Evolutionary conservation across 30 jellyfish, hydroid and myxozoan species (phyloP).

Genomic region (Pelagia noctiluca): DNA sequence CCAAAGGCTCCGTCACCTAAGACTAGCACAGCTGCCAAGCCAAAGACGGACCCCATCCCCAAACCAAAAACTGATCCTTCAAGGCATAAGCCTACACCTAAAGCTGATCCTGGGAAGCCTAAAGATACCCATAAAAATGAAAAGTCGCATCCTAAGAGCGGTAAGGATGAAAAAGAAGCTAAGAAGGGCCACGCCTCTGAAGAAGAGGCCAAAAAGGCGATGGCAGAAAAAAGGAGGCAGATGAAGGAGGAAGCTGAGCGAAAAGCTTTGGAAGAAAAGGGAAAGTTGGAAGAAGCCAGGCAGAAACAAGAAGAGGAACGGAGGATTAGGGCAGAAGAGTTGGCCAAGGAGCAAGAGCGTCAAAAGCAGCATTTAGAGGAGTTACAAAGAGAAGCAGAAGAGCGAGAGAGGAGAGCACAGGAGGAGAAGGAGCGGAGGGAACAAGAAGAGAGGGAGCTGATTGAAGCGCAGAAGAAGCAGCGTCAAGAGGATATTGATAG

Average conservation of each 20-base stretch:
- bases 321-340: constrained; percentile 52
- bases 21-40: constrained; percentile 28
- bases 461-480: constrained; percentile 71
- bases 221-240: constrained; percentile 78
- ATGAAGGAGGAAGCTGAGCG: constrained; percentile 74
- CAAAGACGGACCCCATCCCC: constrained; percentile 14
- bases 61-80: constrained; percentile 9
- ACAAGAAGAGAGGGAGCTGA: constrained; percentile 65
- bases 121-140: constrained; percentile 13
- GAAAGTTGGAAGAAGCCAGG: constrained; percentile 68
- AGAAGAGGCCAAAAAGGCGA: constrained; percentile 73
- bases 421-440: constrained; percentile 68
- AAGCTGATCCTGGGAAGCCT: background rate
- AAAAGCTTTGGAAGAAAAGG: constrained; percentile 59
- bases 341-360: constrained; percentile 67
- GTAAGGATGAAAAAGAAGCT: constrained; percentile 18
- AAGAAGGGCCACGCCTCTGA: constrained; percentile 36
- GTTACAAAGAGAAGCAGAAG: constrained; percentile 66
- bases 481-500: constrained; percentile 79
- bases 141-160: constrained; percentile 9
- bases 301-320: constrained; percentile 63
- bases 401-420: constrained; percentile 63
- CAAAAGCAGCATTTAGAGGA: constrained; percentile 71
- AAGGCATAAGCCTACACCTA: constrained; percentile 4
- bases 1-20: background rate